Percentiles rank a stretch among this genome's conserved stretches.
These are phyloP conservation scores for Lamellibrachia satsuma DNA, from an alignment of 2,888 invertebrate species.

Conservation along the genomic window DNA sequence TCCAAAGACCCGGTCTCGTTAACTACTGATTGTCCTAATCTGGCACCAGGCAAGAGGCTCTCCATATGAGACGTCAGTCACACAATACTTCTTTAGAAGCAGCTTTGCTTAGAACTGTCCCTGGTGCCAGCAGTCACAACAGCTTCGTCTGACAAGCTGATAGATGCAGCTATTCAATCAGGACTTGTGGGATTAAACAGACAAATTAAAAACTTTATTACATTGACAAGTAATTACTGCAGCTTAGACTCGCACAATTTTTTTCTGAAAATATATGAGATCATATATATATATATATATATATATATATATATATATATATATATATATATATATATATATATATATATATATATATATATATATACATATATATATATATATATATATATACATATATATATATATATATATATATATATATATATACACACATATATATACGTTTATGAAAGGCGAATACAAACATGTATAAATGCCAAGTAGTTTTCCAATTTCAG, in stretches of 20 bases:
- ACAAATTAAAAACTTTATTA: background rate
- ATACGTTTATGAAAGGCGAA: background rate
- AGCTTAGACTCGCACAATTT: background rate
- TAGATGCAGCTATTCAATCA: background rate
- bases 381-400: background rate
- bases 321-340: constrained; percentile 20
- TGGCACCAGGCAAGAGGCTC: background rate
- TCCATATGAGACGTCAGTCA: too few species aligned
- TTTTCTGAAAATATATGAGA: too few species aligned
- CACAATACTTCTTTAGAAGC: background rate
- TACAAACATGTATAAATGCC: background rate
- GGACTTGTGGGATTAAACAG: background rate
- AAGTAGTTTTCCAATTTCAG: background rate
- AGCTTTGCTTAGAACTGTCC: background rate
- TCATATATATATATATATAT: background rate
- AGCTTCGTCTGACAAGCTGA: background rate
- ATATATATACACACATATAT: too few species aligned
- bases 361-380: constrained; percentile 18
- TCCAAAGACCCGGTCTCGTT: background rate
- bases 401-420: background rate
- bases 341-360: constrained; percentile 24
- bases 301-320: too few species aligned
- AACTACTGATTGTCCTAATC: background rate
- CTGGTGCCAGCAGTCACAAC: background rate
- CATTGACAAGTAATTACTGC: background rate